phyloP scores from a whole-genome alignment of 1,140 invertebrate genomes.

The Panulirus ornatus region DNA sequence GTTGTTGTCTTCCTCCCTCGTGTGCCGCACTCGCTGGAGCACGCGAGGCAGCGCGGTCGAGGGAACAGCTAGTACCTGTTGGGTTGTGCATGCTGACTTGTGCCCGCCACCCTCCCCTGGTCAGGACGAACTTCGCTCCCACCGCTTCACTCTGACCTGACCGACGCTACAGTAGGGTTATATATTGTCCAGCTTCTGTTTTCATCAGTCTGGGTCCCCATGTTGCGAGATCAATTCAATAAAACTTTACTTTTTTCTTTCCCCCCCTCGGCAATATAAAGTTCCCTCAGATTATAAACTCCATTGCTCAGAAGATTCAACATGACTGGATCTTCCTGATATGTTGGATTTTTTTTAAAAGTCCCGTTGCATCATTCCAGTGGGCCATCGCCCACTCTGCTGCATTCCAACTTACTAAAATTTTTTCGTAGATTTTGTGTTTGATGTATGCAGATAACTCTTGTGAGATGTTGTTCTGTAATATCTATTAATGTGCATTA shows the following conservation, averaged over 20 bases:
- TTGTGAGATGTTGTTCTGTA: background rate
- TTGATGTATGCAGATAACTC: background rate
- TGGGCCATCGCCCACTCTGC: background rate
- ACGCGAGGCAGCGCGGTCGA: constrained; percentile 15
- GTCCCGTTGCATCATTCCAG: background rate
- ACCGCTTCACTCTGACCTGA: background rate
- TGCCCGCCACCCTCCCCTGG: constrained; percentile 33
- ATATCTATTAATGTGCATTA: background rate
- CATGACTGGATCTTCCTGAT: background rate
- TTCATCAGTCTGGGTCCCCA: background rate
- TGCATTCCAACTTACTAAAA: background rate
- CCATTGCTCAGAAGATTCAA: background rate
- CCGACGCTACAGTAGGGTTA: constrained; percentile 39
- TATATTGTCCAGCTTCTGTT: constrained; percentile 33
- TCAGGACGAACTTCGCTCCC: constrained; percentile 9
- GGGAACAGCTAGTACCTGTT: constrained; percentile 44
- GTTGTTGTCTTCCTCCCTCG: constrained; percentile 20
- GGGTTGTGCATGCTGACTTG: constrained; percentile 9
- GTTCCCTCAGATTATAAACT: background rate
- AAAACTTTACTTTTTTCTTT: background rate
- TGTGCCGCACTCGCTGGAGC: background rate
- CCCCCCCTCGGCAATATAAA: background rate
- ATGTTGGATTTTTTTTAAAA: no score
- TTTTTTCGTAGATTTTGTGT: constrained; percentile 16
- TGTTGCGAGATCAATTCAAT: background rate